Percentiles rank a stretch among this genome's conserved stretches.
Evolutionary conservation across 2,888 invertebrate genomes (phyloP).

Genomic region (Venusia cambrica): DNA sequence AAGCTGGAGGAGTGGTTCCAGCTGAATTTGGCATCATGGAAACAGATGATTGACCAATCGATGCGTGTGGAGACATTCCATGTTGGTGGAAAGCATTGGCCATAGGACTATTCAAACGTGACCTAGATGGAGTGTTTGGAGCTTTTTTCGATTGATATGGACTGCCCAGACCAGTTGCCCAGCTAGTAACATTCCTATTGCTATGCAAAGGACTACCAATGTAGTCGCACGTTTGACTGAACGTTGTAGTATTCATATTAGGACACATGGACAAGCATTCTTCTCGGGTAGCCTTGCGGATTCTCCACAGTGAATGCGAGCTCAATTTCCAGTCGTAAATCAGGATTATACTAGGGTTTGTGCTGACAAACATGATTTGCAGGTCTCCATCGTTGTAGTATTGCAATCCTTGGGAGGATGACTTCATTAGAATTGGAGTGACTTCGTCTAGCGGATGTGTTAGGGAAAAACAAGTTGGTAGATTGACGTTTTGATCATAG

Average conservation of each 20-base stretch:
- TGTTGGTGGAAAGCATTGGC: slow-evolving; percentile 70
- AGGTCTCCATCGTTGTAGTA: slow-evolving; percentile 84
- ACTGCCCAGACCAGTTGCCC: slow-evolving; percentile 60
- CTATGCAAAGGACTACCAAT: slow-evolving; percentile 66
- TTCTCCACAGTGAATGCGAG: slow-evolving; percentile 90
- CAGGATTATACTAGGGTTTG: slow-evolving; percentile 90
- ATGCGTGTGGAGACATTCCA: slow-evolving; percentile 70
- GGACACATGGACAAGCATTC: slow-evolving; percentile 84
- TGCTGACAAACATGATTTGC: slow-evolving; percentile 88
- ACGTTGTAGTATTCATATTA: slow-evolving; percentile 66
- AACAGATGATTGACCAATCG: slow-evolving; percentile 66
- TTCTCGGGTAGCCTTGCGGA: slow-evolving; percentile 87
- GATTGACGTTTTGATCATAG: slow-evolving; percentile 71
- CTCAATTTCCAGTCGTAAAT: slow-evolving; percentile 89
- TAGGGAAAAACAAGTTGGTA: slow-evolving; percentile 92
- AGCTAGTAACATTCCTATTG: slow-evolving; percentile 57
- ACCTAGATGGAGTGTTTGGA: slow-evolving; percentile 53
- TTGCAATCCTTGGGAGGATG: slow-evolving; percentile 78
- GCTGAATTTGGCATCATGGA: slow-evolving; percentile 72
- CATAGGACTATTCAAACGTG: slow-evolving; percentile 68
- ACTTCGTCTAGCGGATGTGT: slow-evolving; percentile 95
- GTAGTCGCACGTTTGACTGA: slow-evolving; percentile 69
- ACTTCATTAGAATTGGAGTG: slow-evolving; percentile 89
- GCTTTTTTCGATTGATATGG: slow-evolving; percentile 62
- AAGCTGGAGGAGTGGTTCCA: slow-evolving; percentile 74